Evolutionary conservation across 2,888 invertebrate genomes (phyloP), one percentile per base, ranked within the genome.

Genomic region (Andrena flavipes): DNA sequence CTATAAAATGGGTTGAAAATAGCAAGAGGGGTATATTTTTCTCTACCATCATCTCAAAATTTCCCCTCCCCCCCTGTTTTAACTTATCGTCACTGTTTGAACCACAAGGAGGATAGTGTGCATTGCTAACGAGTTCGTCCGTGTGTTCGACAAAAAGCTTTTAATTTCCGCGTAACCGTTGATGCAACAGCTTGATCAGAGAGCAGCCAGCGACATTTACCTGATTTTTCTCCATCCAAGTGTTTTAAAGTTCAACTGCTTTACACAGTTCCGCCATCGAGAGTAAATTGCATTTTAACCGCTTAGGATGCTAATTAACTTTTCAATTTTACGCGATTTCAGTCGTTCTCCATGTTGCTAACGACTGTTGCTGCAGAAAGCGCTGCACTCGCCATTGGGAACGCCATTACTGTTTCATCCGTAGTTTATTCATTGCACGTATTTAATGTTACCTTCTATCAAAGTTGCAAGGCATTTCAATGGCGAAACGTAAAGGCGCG

Each of bases 171-270:
- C 26, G 68, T 42, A 62, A 49, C 63, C 35, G 20, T 42, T n/a
- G 76, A 63, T 64, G 63, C 30, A 63, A 76, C 42, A 30, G n/a
- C 54, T 13, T 10, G 63, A 56, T 48, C 29, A 29, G 62, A 30
- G 56, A 71, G 76, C 33, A 62, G 42, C 42, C 71, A 63, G 63
- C 71, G 76, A 76, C 76, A 76, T 76, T 76, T 71, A 76, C 29
- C 29, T 7, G 63, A 10, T 35, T 71, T 71, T 76, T 71, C 65
- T 54, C 13, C 20, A 54, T 33, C 60, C 10, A 76, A 42, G 26
- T 60, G 48, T 76, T 60, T 76, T 59, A 71, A 76, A 71, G 76
- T 70, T 71, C 59, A 80, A 65, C 48, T 59, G 51, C 35, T 60
- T 56, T 30, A 35, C 42, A 67, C 51, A 60, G 67, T 69, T 42